These are phyloP conservation scores for Ctenopoma multispine DNA, from an alignment of 2,797 vertebrate species.

Conservation along the genomic window DNA sequence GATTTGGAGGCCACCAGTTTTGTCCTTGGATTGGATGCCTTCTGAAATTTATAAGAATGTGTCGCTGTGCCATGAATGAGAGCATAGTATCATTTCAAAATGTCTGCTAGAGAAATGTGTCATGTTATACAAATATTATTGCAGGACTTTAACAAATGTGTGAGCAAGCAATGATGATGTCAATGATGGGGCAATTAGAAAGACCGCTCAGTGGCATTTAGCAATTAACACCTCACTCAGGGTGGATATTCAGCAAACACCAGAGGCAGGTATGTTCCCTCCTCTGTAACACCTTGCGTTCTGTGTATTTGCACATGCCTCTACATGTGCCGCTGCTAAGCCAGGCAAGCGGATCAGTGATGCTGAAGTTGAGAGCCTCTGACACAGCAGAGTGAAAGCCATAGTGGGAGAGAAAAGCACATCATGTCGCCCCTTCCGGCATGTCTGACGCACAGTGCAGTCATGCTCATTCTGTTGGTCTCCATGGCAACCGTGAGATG, in stretches of 20 bases:
- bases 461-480: constrained; percentile 78
- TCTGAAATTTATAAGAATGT: constrained; percentile 2
- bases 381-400: constrained; percentile 80
- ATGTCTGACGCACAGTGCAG: constrained; percentile 82
- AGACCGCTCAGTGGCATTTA: constrained; percentile 60
- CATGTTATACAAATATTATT: constrained; percentile 10
- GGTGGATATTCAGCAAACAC: constrained; percentile 56
- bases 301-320: constrained; percentile 46
- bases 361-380: constrained; percentile 72
- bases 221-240: constrained; percentile 67
- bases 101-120: neutral
- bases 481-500: constrained; percentile 80
- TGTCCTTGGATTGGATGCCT: constrained; percentile 35
- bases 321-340: constrained; percentile 54
- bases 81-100: constrained; percentile 15
- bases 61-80: neutral
- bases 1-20: constrained; percentile 30
- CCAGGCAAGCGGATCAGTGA: constrained; percentile 50
- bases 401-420: constrained; percentile 68
- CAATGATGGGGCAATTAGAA: constrained; percentile 38
- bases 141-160: constrained; percentile 22
- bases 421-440: constrained; percentile 80
- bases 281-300: constrained; percentile 25
- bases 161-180: constrained; percentile 17
- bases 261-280: constrained; percentile 66